Base-by-base conservation (phyloP, 2,888 invertebrate genomes). In the Calliopum simillimum region DNA sequence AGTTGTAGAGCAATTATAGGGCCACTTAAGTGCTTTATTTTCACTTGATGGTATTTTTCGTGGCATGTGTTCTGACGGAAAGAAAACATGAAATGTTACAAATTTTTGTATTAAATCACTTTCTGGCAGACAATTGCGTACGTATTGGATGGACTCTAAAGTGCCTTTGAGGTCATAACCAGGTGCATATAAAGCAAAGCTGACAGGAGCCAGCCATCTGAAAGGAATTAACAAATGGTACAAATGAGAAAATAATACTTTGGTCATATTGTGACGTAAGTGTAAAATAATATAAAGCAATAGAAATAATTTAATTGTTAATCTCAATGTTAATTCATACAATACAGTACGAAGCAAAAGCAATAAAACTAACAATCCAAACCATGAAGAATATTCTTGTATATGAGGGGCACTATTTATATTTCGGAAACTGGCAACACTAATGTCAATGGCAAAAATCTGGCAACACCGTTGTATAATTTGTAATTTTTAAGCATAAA, bases 51-150 rank as follows among this genome's bases (percentile, higher is more conserved):
- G 85, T 25, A 84, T 73, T 62, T 80, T 77, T 70, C 84, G 84
- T 6, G 91, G 91, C 79, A 90, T 86, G 79, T 91, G 89, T 41
- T 88, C 84, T 70, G 86, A 86, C 68, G 89, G 88, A 82, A 91
- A 91, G 80, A 89, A 90, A 44, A 92, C 79, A 78, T 92, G 92
- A 81, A 92, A 92, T 53, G 90, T 90, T 58, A 90, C 90, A 73
- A 88, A 88, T 72, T 89, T 87, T 1, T 87, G 84, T 66, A 92
- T 86, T 44, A 89, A 82, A 0, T 87, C 83, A 72, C 86, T 85
- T 49, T 85, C 82, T 0, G 84, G 84, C 59, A 86, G 79, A 80
- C 91, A 92, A 76, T 87, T 87, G 23, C 90, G 86, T 49, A 89
- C 86, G 80, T 89, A 90, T 73, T 88, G 87, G 74, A 92, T 90